Evolutionary conservation across 2,888 invertebrate species (phyloP), one percentile per base, ranked within the genome.

Genomic region (Odontomyia ornata): DNA sequence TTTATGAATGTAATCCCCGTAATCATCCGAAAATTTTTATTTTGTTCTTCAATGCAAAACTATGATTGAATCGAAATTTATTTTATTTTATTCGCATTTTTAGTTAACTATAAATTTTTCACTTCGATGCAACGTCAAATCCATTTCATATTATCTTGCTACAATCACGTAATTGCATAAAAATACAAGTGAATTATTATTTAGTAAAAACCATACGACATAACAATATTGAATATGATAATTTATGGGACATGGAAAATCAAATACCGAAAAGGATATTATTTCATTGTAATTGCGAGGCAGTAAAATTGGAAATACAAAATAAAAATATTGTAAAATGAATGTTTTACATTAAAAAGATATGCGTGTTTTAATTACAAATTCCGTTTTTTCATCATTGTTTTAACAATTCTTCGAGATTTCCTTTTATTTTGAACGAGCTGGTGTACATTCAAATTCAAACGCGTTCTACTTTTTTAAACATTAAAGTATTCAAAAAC

Each of bases 111-210:
- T 64, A 15, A 79, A 80, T 80, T 80, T 80, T 81, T 60, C 46
- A 23, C 5, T 11, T 27, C 64, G 28, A 64, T 30, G 28, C 43
- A 23, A 75, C 81, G 80, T 81, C 80, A 78, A 81, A 82, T 85
- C 9, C 9, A 9, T 9, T 3, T 36, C 3, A 36, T 85, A 52
- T 52, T 52, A n/a, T 15, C 52, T 52, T 52, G n/a, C 85, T 85
- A 85, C 83, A 83, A 85, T 85, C 85, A 79, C 78, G 78, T 76
- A 79, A 78, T 77, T 77, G 77, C 64, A 69, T n/a, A 77, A 72
- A 79, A 77, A 79, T 79, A 77, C 79, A 60, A 25, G 28, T 30
- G n/a, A 28, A 9, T 60, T 9, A 64, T 64, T 64, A 64, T 64
- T 64, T 64, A 30, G 28, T 1, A 30, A 27, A 30, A 30, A 60